Base-by-base conservation (phyloP, 2,113 vertebrate genomes). In the Psittacus erithacus region DNA sequence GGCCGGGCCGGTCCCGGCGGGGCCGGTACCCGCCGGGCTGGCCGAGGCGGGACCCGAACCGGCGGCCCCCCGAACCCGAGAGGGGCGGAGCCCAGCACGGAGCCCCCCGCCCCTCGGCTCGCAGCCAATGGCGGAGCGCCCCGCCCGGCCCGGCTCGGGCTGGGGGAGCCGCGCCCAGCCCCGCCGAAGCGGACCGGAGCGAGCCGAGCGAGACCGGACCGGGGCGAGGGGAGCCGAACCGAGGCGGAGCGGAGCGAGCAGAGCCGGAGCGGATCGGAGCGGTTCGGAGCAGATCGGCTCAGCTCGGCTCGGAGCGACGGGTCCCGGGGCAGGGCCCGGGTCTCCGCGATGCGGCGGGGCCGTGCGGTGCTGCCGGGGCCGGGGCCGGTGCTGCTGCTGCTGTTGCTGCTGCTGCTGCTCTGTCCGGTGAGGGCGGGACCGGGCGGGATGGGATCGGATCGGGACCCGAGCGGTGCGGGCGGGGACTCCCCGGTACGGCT, bases 11-110 rank as follows among this genome's bases (percentile, higher is more conserved):
- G 10, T 15, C 7, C 22, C 43, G 11, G 2, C 2, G 11, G 20
- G 38, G 6, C 25, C 11, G 15, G 13, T 5, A 38, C 12, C 19
- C 27, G 2, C 27, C 12, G 39, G 12, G 24, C 24, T 15, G 3
- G 1, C 49, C 4, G 18, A 2, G 7, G 20, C 6, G 59, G 59
- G 81, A 55, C 17, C 13, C 90, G 81, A 94, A 85, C 85, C 27
- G 0, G 3, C 0, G 5, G 16, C 0, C 4, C 3, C 2, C 29
- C 77, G 39, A 35, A 27, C 18, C 3, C 1, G 9, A 0, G 25
- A 2, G 35, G 60, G 76, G 89, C 44, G 64, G 27, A 3, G 46
- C 44, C n/a, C 3, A 4, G 1, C 0, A 1, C 0, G 0, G 1
- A 25, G 31, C 3, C 44, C 19, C 85, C 50, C 93, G 75, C 44